A percentile compares a stretch with the other conserved stretches of the same genome.
These are phyloP conservation scores for Chouioia cunea DNA, from an alignment of 2,888 invertebrate genomes.

Conservation along the genomic window DNA sequence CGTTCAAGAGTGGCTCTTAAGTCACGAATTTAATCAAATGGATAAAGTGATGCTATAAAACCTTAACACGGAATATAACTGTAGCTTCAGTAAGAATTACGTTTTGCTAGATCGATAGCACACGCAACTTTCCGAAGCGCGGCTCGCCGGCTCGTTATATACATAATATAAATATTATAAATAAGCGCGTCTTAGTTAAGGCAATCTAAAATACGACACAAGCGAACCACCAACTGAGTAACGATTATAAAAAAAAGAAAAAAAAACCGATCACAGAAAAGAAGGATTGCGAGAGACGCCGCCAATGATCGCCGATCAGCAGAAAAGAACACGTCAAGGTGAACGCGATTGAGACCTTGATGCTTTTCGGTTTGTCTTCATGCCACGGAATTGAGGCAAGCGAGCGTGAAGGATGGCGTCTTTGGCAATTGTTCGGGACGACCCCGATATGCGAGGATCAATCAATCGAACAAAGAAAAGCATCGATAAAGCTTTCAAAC, in stretches of 20 bases:
- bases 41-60: no score
- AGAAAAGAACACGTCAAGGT: neutral
- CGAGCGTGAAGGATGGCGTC: no score
- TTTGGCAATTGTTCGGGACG: no score
- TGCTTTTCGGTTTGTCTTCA: slow-evolving; percentile 41
- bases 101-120: no score
- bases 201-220: slow-evolving; percentile 6
- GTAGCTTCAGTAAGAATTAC: no score
- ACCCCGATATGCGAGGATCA: no score
- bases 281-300: slow-evolving; percentile 25
- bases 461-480: neutral
- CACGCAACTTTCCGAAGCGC: slow-evolving; percentile 17
- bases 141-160: slow-evolving; percentile 20
- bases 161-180: slow-evolving; percentile 44
- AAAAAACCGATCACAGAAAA: neutral
- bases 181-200: slow-evolving; percentile 38
- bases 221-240: slow-evolving; percentile 14
- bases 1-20: no score
- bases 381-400: slow-evolving; percentile 51
- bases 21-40: no score
- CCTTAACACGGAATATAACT: no score
- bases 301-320: slow-evolving; percentile 6
- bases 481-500: slow-evolving; percentile 12
- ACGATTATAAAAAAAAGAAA: slow-evolving; percentile 14
- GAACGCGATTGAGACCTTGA: no score